Percentiles rank a stretch among this genome's conserved stretches.
These are phyloP conservation scores for Drosophila algonquin DNA, from an alignment of 2,888 invertebrate species.

Conservation along the genomic window DNA sequence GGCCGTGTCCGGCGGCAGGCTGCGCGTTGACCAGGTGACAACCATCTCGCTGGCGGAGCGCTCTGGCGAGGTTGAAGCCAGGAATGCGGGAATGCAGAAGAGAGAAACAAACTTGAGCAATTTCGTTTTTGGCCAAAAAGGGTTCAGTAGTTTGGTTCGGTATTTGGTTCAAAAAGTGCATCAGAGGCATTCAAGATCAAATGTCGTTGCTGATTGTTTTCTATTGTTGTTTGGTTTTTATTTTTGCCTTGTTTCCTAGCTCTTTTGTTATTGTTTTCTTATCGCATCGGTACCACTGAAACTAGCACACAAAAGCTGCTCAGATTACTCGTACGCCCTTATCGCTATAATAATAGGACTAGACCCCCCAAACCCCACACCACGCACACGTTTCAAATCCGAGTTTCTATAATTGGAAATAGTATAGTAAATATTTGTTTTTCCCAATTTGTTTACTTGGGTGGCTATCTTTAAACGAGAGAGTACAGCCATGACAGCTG, in stretches of 20 bases:
- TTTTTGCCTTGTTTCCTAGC: conserved; percentile 11
- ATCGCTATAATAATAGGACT: conserved; percentile 4
- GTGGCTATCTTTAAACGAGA: neutral
- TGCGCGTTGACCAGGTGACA: conserved; percentile 93
- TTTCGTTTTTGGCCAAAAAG: conserved; percentile 16
- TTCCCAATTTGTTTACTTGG: neutral
- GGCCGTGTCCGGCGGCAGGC: conserved; percentile 85
- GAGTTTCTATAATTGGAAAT: neutral
- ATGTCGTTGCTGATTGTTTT: conserved; percentile 13
- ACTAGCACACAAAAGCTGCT: conserved; percentile 37
- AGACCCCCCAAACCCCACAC: neutral
- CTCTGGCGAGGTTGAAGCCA: conserved; percentile 83
- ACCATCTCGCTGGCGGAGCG: conserved; percentile 87
- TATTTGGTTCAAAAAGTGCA: neutral
- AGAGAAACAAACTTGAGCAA: conserved; percentile 40
- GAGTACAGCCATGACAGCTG: neutral
- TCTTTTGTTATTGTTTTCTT: conserved; percentile 42
- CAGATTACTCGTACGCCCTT: conserved; percentile 19
- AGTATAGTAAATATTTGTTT: neutral
- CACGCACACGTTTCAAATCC: neutral
- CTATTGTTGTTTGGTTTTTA: conserved; percentile 26
- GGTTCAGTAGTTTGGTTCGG: neutral
- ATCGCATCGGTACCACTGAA: conserved; percentile 22
- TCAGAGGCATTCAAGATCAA: conserved; percentile 23
- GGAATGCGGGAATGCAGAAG: conserved; percentile 20